Base-by-base conservation (phyloP, 2,113 vertebrate species). In the Melanotaenia duboulayi region DNA sequence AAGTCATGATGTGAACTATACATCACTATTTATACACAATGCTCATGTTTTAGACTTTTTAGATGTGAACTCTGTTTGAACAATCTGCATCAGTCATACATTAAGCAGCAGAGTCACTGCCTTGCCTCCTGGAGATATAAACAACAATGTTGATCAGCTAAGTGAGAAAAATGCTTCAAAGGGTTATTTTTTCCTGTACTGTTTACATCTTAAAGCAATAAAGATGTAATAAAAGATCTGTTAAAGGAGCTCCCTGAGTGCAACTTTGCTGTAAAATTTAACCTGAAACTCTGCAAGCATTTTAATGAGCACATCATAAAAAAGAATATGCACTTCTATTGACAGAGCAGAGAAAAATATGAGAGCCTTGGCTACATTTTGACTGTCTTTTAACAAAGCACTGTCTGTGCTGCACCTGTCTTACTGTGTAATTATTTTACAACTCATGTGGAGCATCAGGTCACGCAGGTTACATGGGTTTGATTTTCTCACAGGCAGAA, bases 291-390 rank as follows among this genome's bases (percentile, higher is more conserved):
- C n/a, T 44, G 12, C 17, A 76, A 52, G 56, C 59, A 66, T 74
- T 88, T 91, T 84, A 78, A 83, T 67, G 68, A 73, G 64, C 39
- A 66, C 62, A 67, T 83, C 76, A 72, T 86, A 82, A 88, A 87
- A 16, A 23, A 37, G 40, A 67, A 80, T 51, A 67, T 82, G 51
- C n/a, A 35, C 49, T 80, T 79, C 24, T 77, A 71, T 80, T 71
- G 67, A 78, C 69, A 71, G 24, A 72, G 50, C 42, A 3, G 32
- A 5, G 71, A 16, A 78, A 35, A 78, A 62, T 70, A 63, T 51
- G 74, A 69, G 48, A 68, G 52, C 17, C 4, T 55, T 28, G 55
- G 22, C n/a, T 51, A 23, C 22, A 2, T 76, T 72, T 28, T 32
- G 61, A 76, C 80, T 80, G 54, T 57, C n/a, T 17, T 25, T 35